These are phyloP conservation scores for Augiades crinisus DNA, from an alignment of 2,888 invertebrate species.

Conservation along the genomic window DNA sequence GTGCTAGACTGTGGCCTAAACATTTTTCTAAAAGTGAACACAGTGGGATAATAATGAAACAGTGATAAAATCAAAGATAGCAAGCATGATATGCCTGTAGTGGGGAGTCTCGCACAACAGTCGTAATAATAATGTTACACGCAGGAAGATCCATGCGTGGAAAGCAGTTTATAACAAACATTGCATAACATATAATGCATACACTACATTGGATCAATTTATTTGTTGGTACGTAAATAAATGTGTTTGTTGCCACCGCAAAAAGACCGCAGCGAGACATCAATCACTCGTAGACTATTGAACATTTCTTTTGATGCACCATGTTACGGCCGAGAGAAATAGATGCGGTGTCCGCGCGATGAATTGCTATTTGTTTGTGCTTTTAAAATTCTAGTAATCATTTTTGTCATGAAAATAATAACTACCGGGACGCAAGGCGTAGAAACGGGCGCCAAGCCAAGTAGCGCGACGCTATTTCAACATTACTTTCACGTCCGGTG, in stretches of 20 bases:
- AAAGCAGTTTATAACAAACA: no score
- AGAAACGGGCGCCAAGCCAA: constrained; percentile 67
- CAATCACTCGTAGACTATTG: neutral
- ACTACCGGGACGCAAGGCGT: constrained; percentile 51
- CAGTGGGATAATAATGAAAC: no score
- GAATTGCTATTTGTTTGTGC: constrained; percentile 30
- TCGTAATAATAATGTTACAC: no score
- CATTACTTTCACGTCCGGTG: constrained; percentile 47
- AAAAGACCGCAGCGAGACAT: neutral
- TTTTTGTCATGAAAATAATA: constrained; percentile 42
- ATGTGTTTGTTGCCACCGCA: neutral
- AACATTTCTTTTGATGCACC: constrained; percentile 16
- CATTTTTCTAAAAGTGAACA: no score
- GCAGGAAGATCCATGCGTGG: no score
- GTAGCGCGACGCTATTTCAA: constrained; percentile 61
- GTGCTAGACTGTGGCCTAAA: no score
- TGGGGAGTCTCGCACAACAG: no score
- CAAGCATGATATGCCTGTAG: no score
- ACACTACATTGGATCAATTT: no score
- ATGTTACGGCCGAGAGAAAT: neutral
- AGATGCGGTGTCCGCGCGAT: constrained; percentile 18
- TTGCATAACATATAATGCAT: no score
- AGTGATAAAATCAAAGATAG: no score
- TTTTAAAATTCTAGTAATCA: constrained; percentile 35
- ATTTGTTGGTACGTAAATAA: neutral